Conservation (phyloP, 1,140 invertebrate genomes). For the Sitobion miscanthi region DNA sequence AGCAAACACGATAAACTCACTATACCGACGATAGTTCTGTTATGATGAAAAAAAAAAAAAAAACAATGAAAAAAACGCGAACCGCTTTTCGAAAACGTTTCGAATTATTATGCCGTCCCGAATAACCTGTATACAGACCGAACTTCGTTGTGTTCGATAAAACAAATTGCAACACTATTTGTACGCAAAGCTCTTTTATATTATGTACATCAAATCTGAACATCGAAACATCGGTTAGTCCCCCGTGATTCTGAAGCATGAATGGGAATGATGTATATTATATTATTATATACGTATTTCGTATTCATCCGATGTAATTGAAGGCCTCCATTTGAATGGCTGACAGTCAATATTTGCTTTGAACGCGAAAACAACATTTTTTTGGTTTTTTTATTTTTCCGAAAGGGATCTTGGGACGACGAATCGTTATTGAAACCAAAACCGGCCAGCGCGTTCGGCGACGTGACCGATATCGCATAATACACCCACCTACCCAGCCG, state of each 20-base stretch:
- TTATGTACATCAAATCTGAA: neutral
- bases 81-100: neutral
- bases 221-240: neutral
- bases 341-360: conserved; percentile 1
- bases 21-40: no score
- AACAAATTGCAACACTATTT: neutral
- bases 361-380: neutral
- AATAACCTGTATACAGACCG: neutral
- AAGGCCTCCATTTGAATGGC: neutral
- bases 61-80: neutral
- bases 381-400: neutral
- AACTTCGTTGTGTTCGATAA: neutral
- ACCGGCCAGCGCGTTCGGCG: neutral
- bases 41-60: no score
- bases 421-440: neutral
- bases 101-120: neutral
- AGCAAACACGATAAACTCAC: no score
- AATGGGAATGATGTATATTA: neutral
- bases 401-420: neutral
- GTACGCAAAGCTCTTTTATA: neutral
- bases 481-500: neutral
- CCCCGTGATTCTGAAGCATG: neutral
- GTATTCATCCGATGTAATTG: conserved; percentile 1
- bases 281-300: neutral
- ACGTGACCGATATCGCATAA: neutral